phyloP scores from a whole-genome alignment of 2,888 invertebrate genomes.

The Ophion ellenae region DNA sequence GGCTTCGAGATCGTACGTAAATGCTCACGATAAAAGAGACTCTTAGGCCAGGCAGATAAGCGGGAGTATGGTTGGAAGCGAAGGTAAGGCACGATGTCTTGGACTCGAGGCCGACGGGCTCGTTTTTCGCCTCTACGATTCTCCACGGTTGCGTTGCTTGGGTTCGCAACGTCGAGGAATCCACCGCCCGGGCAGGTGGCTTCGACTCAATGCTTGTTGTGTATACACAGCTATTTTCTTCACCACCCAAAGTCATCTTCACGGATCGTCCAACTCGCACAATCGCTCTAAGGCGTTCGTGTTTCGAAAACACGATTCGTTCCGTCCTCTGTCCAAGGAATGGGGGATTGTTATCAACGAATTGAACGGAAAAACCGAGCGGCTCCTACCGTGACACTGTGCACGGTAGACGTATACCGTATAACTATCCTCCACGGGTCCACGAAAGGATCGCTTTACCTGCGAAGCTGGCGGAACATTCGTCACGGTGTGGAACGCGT shows the following conservation, averaged over 20 bases:
- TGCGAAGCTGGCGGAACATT: constrained; percentile 50
- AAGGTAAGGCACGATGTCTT: not conserved
- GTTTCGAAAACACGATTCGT: constrained; percentile 82
- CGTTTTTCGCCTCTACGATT: constrained; percentile 66
- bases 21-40: not conserved
- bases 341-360: constrained; percentile 76
- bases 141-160: constrained; percentile 58
- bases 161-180: constrained; percentile 11
- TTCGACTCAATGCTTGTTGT: constrained; percentile 8
- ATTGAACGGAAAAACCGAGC: constrained; percentile 64
- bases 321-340: constrained; percentile 69
- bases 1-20: not conserved
- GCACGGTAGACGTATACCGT: constrained; percentile 38
- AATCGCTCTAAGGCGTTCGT: constrained; percentile 73
- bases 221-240: constrained; percentile 29
- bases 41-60: not conserved
- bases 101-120: constrained; percentile 61
- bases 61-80: not conserved
- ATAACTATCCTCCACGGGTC: constrained; percentile 32
- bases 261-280: constrained; percentile 59
- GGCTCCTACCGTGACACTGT: constrained; percentile 34
- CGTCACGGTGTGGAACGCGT: constrained; percentile 61
- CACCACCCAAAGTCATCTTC: constrained; percentile 63
- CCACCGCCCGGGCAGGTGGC: constrained; percentile 57
- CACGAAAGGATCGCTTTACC: constrained; percentile 53